A percentile compares a stretch with the other conserved stretches of the same genome.
phyloP scores from a whole-genome alignment of 1,140 invertebrate genomes.

The Zaprionus vittiger region DNA sequence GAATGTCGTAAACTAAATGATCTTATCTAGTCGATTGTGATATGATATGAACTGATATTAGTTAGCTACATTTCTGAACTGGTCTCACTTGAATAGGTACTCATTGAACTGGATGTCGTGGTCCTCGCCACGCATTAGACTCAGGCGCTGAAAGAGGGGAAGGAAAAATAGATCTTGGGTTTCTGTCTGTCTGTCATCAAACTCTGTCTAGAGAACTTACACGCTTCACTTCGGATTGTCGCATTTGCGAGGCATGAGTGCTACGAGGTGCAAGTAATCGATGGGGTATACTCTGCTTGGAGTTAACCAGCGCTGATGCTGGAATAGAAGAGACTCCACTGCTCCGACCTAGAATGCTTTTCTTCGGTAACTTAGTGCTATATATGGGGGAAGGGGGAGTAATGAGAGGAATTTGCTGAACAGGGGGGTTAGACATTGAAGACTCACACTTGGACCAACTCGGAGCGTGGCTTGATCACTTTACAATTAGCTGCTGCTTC shows the following conservation, averaged over 20 bases:
- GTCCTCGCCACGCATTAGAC: conserved; percentile 56
- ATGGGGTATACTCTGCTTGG: conserved; percentile 17
- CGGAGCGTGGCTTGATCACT: neutral
- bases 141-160: conserved; percentile 42
- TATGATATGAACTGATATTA: neutral
- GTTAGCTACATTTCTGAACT: neutral
- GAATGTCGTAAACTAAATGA: neutral
- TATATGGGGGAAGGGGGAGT: neutral
- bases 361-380: neutral
- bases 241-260: conserved; percentile 65
- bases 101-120: conserved; percentile 58
- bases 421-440: neutral
- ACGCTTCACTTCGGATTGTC: conserved; percentile 71
- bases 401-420: neutral
- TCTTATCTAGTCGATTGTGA: neutral
- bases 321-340: neutral
- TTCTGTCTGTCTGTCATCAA: neutral
- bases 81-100: conserved; percentile 61
- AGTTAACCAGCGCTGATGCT: neutral
- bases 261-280: conserved; percentile 53
- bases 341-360: neutral
- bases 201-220: conserved; percentile 35
- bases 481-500: neutral
- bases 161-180: neutral
- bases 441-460: neutral